Evolutionary conservation across 2,113 vertebrate genomes (phyloP).

Genomic region (cattle (Bos taurus)): DNA sequence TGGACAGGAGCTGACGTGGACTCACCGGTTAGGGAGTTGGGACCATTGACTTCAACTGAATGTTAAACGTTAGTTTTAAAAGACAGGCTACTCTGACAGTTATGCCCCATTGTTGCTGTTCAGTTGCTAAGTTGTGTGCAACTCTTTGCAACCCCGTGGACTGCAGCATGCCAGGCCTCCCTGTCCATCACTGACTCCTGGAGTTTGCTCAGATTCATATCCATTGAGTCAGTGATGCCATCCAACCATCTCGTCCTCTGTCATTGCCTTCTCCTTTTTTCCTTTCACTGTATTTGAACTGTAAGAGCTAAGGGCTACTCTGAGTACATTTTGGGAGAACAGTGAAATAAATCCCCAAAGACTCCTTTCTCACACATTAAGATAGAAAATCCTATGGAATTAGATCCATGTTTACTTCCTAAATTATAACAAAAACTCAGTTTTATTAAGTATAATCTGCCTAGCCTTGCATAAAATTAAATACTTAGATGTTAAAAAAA

Average conservation of each 20-base stretch:
- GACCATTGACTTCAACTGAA: background rate
- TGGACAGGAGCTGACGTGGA: background rate
- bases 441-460: constrained; percentile 72
- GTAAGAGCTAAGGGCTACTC: constrained; percentile 24
- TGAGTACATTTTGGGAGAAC: constrained; percentile 48
- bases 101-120: background rate
- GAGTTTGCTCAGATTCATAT: background rate
- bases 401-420: constrained; percentile 67
- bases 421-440: constrained; percentile 67
- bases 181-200: background rate
- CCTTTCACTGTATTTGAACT: background rate
- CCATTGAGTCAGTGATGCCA: background rate
- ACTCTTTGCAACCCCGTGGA: background rate
- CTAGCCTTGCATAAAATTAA: constrained; percentile 64
- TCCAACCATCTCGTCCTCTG: background rate
- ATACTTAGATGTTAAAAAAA: background rate
- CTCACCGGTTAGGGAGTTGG: background rate
- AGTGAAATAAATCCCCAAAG: constrained; percentile 34
- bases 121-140: background rate
- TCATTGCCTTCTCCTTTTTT: background rate
- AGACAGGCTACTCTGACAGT: background rate
- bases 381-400: constrained; percentile 65
- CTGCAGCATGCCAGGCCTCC: background rate
- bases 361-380: constrained; percentile 51
- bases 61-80: background rate